Evolutionary conservation across 2,888 invertebrate species (phyloP).

Genomic region (Heliconius sara): DNA sequence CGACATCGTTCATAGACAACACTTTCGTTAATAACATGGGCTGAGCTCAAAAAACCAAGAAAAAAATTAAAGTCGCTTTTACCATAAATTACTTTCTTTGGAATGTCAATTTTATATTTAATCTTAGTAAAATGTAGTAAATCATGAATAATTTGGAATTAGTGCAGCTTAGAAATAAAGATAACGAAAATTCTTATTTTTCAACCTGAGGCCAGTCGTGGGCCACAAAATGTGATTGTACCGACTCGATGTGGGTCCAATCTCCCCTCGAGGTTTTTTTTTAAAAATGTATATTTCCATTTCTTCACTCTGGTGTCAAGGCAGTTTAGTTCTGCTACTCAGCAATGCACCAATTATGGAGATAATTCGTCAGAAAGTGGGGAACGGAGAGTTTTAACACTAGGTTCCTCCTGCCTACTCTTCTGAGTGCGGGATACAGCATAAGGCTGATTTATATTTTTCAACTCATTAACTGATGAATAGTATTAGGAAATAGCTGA

Average conservation of each 20-base stretch:
- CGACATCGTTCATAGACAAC: slow-evolving; percentile 60
- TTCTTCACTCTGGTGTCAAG: no score
- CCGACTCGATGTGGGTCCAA: no score
- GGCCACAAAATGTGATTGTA: no score
- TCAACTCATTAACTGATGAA: slow-evolving; percentile 32
- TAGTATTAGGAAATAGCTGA: slow-evolving; percentile 43
- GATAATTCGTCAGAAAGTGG: no score
- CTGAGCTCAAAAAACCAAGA: slow-evolving; percentile 47
- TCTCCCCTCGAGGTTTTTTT: no score
- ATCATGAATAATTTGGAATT: not conserved
- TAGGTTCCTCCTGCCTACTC: no score
- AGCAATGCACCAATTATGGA: no score
- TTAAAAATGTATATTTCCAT: no score
- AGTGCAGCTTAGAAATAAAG: not conserved
- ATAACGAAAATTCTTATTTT: not conserved
- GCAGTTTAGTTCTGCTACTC: no score
- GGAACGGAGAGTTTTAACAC: no score
- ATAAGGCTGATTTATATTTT: not conserved
- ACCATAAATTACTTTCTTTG: not conserved
- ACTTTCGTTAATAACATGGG: slow-evolving; percentile 21
- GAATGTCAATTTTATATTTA: not conserved
- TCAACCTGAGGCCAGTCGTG: no score
- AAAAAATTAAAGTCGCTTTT: slow-evolving; percentile 26
- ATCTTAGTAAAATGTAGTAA: not conserved
- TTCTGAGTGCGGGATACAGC: no score